Conservation (phyloP, 2,113 vertebrate species). For the Apodemus sylvaticus region DNA sequence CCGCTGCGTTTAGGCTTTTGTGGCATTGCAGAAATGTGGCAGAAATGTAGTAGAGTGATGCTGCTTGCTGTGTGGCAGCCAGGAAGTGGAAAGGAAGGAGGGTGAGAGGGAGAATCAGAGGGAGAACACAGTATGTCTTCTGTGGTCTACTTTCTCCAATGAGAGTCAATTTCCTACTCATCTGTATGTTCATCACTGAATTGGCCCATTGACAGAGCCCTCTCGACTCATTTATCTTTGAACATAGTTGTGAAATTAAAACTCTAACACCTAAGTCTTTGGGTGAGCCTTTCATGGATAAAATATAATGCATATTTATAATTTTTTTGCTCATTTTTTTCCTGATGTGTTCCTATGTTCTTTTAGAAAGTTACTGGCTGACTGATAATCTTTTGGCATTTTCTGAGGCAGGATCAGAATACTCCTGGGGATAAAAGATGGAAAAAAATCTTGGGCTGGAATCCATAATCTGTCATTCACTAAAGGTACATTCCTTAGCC, state of each 20-base stretch:
- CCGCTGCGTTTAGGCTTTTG: background rate
- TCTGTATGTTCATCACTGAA: background rate
- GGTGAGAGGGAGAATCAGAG: background rate
- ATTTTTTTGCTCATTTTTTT: background rate
- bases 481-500: background rate
- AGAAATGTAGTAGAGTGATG: background rate
- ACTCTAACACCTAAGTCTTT: background rate
- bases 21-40: background rate
- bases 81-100: background rate
- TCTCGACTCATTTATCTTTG: background rate
- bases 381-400: background rate
- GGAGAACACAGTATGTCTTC: background rate
- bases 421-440: background rate
- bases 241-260: background rate
- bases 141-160: background rate
- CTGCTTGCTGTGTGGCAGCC: background rate
- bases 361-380: background rate
- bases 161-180: background rate
- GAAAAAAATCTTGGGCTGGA: background rate
- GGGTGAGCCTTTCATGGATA: background rate
- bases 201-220: background rate
- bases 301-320: background rate
- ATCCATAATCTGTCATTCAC: background rate
- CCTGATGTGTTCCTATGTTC: background rate
- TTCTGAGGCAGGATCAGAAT: background rate